These are phyloP conservation scores for Apeira syringaria DNA, from an alignment of 2,888 invertebrate genomes.

Conservation along the genomic window DNA sequence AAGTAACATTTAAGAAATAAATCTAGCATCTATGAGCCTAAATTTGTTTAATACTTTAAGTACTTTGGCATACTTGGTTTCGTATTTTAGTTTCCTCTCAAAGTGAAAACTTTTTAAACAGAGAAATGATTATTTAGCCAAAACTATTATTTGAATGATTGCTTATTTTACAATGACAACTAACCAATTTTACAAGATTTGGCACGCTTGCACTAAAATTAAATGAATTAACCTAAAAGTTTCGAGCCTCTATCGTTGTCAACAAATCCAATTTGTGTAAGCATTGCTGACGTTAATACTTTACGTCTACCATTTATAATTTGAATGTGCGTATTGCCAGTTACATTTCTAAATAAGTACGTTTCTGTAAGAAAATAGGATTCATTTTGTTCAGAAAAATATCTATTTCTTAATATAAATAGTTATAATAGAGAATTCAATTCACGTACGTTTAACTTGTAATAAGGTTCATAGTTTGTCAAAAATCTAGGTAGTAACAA, in stretches of 20 bases:
- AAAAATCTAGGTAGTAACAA: slow-evolving; percentile 66
- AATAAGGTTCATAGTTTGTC: slow-evolving; percentile 55
- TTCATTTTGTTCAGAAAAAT: slow-evolving; percentile 78
- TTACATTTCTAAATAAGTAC: slow-evolving; percentile 69
- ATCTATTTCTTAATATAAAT: slow-evolving; percentile 49
- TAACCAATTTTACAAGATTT: slow-evolving; percentile 56
- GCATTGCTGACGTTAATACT: slow-evolving; percentile 39
- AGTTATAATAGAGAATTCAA: slow-evolving; percentile 60
- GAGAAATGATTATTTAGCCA: slow-evolving; percentile 36
- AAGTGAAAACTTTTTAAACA: slow-evolving; percentile 37
- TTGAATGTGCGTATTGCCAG: slow-evolving; percentile 72
- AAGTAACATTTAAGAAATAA: slow-evolving; percentile 42
- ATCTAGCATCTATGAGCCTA: slow-evolving; percentile 35
- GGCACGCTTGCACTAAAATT: slow-evolving; percentile 59
- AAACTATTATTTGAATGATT: neutral
- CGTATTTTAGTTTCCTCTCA: slow-evolving; percentile 29
- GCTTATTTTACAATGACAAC: slow-evolving; percentile 29
- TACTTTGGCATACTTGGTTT: slow-evolving; percentile 41
- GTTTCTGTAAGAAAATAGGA: slow-evolving; percentile 79
- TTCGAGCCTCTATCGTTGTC: slow-evolving; percentile 39
- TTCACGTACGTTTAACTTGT: slow-evolving; percentile 69
- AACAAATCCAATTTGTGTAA: slow-evolving; percentile 28
- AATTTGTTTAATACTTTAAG: slow-evolving; percentile 34
- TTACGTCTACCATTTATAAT: slow-evolving; percentile 50
- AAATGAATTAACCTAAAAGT: slow-evolving; percentile 30